Percentiles rank a stretch among this genome's conserved stretches.
Conservation (phyloP, 2,113 vertebrate genomes). For the Casuarius casuarius region DNA sequence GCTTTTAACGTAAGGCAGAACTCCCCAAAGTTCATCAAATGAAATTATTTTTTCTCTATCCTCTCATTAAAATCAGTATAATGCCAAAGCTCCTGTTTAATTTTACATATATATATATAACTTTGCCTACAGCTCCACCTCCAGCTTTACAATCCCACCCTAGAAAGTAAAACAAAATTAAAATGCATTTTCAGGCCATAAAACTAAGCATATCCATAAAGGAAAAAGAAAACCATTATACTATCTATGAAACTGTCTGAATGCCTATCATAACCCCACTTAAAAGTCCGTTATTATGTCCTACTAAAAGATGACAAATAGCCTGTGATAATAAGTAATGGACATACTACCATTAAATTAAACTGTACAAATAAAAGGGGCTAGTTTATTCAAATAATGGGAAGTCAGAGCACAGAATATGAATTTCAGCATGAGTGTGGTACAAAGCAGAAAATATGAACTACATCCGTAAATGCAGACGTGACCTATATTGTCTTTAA, state of each 20-base stretch:
- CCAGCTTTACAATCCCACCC: neutral
- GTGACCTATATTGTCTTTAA: slow-evolving; percentile 38
- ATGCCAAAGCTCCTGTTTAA: slow-evolving; percentile 20
- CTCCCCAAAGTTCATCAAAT: neutral
- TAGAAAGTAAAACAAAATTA: slow-evolving; percentile 53
- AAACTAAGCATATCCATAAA: slow-evolving; percentile 31
- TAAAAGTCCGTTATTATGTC: slow-evolving; percentile 15
- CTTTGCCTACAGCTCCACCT: neutral
- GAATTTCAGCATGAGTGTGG: neutral
- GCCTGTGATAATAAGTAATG: neutral
- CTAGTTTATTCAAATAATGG: neutral
- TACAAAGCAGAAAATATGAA: neutral
- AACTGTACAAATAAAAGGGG: neutral
- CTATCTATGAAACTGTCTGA: slow-evolving; percentile 17
- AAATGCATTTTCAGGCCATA: slow-evolving; percentile 14
- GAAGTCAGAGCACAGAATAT: neutral
- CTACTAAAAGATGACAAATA: slow-evolving; percentile 48
- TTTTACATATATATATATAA: neutral
- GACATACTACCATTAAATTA: slow-evolving; percentile 20
- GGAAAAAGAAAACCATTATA: slow-evolving; percentile 11
- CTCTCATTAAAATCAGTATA: slow-evolving; percentile 12
- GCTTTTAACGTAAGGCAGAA: slow-evolving; percentile 50
- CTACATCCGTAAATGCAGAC: neutral
- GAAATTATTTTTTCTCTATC: neutral
- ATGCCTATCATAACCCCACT: neutral